Base-by-base conservation (phyloP, 2,888 invertebrate species). In the Stegophylla sp. region DNA sequence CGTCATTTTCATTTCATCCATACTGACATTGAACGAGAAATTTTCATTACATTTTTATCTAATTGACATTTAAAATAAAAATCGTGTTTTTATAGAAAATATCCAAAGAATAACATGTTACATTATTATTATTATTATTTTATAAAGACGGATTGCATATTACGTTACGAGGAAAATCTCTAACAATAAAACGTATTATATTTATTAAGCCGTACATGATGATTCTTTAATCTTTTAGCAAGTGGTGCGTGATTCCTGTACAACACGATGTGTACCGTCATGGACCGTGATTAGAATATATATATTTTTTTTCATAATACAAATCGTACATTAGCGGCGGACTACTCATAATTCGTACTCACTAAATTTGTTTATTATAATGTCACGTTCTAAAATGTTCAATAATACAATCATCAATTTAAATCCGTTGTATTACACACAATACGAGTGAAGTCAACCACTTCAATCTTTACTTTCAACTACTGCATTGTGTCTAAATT, bases 211-310 rank as follows among this genome's bases (percentile, higher is more conserved):
- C 17, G 15, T 61, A 4, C 15, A 74, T 48, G 45, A 74, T 61
- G 26, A 63, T 74, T 41, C 5, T 75, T 64, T 75, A 75, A 64
- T 75, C 63, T 61, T 34, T 64, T 48, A 26, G 41, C 64, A 53
- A 64, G 64, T 28, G 75, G 64, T 53, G 75, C 75, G 64, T 75
- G 75, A 75, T 75, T 75, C 75, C 75, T 41, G 34, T 28, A n/a
- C 41, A 45, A n/a, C 41, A 45, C 41, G 23, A 43, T 23, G 26
- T 28, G 9, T 17, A 5, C 48, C 63, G 75, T 75, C 75, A 64
- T 74, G 74, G 63, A 51, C 10, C 26, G 13, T 41, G 75, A 12
- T 64, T 41, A 23, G 34, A 63, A 51, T 74, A 56, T 3, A 53
- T 23, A 53, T 53, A 53, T 20, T 4, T 53, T 41, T n/a, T 72